Evolutionary conservation across 2,113 vertebrate species (phyloP).

Genomic region (Electrona antarctica): DNA sequence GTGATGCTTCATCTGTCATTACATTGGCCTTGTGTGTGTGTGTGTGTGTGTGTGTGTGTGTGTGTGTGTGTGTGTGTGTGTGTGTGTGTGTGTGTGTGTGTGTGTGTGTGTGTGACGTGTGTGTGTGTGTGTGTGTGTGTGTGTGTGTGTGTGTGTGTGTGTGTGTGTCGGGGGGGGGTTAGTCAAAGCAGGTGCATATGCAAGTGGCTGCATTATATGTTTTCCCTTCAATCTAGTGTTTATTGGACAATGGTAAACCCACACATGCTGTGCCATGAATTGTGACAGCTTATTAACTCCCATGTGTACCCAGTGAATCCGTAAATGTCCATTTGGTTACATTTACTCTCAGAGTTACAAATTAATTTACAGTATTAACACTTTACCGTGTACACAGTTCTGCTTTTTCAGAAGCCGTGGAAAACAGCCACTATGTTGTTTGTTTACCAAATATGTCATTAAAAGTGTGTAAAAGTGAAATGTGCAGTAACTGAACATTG

Average conservation of each 20-base stretch:
- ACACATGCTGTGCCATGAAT: conserved; percentile 15
- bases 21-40: conserved; percentile 5
- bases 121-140: no score
- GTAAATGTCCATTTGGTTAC: no score
- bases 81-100: not conserved
- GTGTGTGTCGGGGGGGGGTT: not conserved
- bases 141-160: no score
- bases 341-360: no score
- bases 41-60: conserved; percentile 1
- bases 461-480: conserved; percentile 16
- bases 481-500: not conserved
- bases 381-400: no score
- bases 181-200: not conserved
- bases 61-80: conserved; percentile 10
- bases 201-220: not conserved
- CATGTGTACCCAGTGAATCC: no score
- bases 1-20: conserved; percentile 1
- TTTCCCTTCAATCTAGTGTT: conserved; percentile 8
- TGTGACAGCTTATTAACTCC: not conserved
- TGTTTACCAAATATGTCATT: conserved; percentile 19
- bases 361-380: no score
- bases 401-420: not conserved
- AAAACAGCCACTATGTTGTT: conserved; percentile 5
- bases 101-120: not conserved
- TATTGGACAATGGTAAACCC: conserved; percentile 27